These are phyloP conservation scores for Telenomus remus DNA, from an alignment of 1,140 invertebrate species.

Conservation along the genomic window DNA sequence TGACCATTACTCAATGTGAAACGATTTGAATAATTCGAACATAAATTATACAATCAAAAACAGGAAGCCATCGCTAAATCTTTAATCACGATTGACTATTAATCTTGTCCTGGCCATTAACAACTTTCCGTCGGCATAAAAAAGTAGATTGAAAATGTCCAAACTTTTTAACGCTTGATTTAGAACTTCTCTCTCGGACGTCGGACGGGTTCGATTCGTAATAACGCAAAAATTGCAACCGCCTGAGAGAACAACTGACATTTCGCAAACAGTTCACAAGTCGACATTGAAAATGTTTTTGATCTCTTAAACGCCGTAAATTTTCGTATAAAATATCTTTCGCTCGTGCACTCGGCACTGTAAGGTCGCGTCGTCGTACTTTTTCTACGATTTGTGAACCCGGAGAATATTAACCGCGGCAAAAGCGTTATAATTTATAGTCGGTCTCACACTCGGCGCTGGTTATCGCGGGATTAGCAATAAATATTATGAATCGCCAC, in stretches of 20 bases:
- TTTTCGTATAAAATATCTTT: too few relatives aligned
- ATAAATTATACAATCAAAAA: slow-evolving; percentile 54
- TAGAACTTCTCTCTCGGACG: slow-evolving; percentile 1
- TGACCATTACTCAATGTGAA: slow-evolving; percentile 46
- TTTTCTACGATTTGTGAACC: slow-evolving; percentile 40
- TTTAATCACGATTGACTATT: slow-evolving; percentile 39
- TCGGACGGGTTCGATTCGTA: too few relatives aligned
- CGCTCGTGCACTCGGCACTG: too few relatives aligned
- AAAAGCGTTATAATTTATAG: slow-evolving; percentile 45
- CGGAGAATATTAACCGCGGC: slow-evolving; percentile 44
- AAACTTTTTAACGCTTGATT: slow-evolving; percentile 34
- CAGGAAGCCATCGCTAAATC: slow-evolving; percentile 42
- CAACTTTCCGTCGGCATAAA: slow-evolving; percentile 40
- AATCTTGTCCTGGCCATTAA: slow-evolving; percentile 47
- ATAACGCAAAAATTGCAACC: too few relatives aligned
- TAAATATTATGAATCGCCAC: slow-evolving; percentile 54
- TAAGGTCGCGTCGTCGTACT: slow-evolving; percentile 35
- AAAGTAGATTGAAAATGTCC: slow-evolving; percentile 37
- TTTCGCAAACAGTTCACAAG: too few relatives aligned
- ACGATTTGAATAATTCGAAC: slow-evolving; percentile 46
- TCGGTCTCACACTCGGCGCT: slow-evolving; percentile 29
- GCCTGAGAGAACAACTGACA: too few relatives aligned
- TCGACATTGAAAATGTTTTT: too few relatives aligned
- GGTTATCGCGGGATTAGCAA: slow-evolving; percentile 51
- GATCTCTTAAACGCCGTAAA: too few relatives aligned